Conservation (phyloP, 2,888 invertebrate genomes). For the Oligia strigilis region DNA sequence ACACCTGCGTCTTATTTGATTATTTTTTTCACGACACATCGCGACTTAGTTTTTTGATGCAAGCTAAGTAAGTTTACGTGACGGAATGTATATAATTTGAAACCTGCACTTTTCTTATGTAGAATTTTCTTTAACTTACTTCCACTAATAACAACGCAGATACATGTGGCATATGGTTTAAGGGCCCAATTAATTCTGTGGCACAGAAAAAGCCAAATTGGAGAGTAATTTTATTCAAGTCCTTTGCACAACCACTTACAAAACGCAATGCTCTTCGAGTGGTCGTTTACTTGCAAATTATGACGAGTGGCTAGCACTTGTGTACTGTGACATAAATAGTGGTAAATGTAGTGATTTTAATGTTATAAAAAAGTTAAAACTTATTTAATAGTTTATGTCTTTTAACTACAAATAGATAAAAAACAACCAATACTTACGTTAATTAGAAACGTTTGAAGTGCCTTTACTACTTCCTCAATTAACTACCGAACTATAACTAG, state of each 20-base stretch:
- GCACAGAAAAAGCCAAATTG: constrained; percentile 1
- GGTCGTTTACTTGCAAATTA: constrained; percentile 32
- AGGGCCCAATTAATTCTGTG: background rate
- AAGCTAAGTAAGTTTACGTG: background rate
- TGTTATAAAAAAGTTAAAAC: background rate
- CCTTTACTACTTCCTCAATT: constrained; percentile 62
- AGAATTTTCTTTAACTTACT: background rate
- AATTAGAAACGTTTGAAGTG: constrained; percentile 54
- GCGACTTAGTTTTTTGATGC: background rate
- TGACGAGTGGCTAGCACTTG: constrained; percentile 11
- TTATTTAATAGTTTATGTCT: background rate
- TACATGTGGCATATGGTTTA: background rate
- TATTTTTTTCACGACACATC: background rate
- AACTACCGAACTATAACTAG: constrained; percentile 47
- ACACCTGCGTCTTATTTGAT: constrained; percentile 22
- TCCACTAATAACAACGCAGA: background rate
- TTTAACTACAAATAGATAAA: constrained; percentile 11
- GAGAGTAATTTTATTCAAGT: constrained; percentile 9
- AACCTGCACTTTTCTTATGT: background rate
- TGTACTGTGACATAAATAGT: background rate
- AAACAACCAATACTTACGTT: constrained; percentile 6
- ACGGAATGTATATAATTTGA: background rate
- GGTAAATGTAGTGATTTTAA: background rate
- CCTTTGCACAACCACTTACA: background rate
- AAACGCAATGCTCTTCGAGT: constrained; percentile 8